phyloP scores from a whole-genome alignment of 2,888 invertebrate genomes.

The Allolobophora icterica region DNA sequence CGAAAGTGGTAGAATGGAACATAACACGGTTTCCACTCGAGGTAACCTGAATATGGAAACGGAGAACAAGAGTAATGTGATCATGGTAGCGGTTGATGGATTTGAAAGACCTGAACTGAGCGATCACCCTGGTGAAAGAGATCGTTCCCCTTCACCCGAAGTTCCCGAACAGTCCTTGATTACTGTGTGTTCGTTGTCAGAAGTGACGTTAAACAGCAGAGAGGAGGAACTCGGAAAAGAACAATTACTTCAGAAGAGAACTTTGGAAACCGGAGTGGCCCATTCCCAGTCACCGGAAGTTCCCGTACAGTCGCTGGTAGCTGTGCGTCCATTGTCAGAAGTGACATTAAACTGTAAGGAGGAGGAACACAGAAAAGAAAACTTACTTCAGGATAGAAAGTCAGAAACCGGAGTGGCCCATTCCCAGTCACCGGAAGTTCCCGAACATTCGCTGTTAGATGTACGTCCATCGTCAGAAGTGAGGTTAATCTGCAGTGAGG shows the following conservation, averaged over 20 bases:
- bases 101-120: neutral
- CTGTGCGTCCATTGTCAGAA: too few species aligned
- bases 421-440: neutral
- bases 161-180: neutral
- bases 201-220: neutral
- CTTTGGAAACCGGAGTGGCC: too few species aligned
- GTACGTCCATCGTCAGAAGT: neutral
- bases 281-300: too few species aligned
- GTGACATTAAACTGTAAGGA: too few species aligned
- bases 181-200: neutral
- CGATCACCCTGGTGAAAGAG: neutral
- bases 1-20: neutral
- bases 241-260: neutral
- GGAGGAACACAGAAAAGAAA: too few species aligned
- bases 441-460: neutral
- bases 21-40: neutral
- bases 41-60: neutral
- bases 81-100: neutral
- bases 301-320: too few species aligned
- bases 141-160: neutral
- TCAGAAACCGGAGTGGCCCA: neutral
- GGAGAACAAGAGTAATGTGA: neutral
- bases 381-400: neutral
- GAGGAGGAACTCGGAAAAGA: neutral
- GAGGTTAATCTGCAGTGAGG: neutral